Percentiles rank a stretch among this genome's conserved stretches.
These are phyloP conservation scores for Argyrosomus regius DNA, from an alignment of 2,797 vertebrate species.

Conservation along the genomic window DNA sequence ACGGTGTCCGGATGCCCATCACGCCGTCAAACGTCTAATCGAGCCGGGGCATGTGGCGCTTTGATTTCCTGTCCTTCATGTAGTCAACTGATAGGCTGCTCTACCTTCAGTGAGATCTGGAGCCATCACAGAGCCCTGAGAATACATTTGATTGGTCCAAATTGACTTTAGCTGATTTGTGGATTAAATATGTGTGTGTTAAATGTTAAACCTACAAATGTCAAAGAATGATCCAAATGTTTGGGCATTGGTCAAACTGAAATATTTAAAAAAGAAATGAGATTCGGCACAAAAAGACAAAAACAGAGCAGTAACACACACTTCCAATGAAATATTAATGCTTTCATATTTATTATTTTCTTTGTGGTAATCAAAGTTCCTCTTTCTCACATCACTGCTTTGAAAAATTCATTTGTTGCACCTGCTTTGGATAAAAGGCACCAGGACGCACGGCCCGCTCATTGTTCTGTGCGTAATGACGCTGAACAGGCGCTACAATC, in stretches of 20 bases:
- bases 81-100: conserved; percentile 9
- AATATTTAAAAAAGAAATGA: not conserved
- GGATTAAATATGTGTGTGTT: not conserved
- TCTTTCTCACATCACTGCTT: not conserved
- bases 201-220: not conserved
- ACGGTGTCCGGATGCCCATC: conserved; percentile 67
- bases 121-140: no score
- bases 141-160: no score
- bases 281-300: not conserved
- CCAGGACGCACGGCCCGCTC: conserved; percentile 37
- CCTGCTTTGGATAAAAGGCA: conserved; percentile 16
- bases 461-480: conserved; percentile 67
- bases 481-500: conserved; percentile 52
- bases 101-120: not conserved
- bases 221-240: no score
- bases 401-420: not conserved
- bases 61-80: conserved; percentile 80
- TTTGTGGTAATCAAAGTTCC: not conserved
- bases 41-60: conserved; percentile 69
- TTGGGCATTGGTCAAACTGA: no score
- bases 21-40: conserved; percentile 68
- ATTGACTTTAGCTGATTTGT: not conserved
- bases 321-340: not conserved
- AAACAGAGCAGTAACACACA: not conserved
- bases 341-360: not conserved